Base-by-base conservation (phyloP, 2,888 invertebrate species). In the Cantharis rustica region DNA sequence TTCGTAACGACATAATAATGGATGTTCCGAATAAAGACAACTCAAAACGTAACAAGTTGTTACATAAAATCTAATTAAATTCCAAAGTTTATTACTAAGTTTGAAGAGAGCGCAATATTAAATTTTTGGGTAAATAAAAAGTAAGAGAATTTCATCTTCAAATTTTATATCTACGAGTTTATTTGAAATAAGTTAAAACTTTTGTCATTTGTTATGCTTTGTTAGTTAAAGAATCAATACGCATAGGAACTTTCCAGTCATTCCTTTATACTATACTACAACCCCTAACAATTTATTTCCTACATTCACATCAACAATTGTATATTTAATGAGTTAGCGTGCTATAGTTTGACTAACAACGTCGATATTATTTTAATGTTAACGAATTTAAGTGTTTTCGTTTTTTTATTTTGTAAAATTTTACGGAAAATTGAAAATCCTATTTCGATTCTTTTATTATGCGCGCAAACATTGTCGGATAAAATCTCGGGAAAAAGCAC, bases 401-500 rank as follows among this genome's bases (percentile, higher is more conserved):
- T 1, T 64, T 66, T 66, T 66, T 20, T 13, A 10, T 66, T 23
- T 17, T 5, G 17, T 20, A 66, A 66, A 66, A 47, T 47, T 47
- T 47, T 47, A n/a, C 9, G 2, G 1, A 47, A 47, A 47, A 47
- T 47, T 47, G 47, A 47, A 47, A 47, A 47, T 47, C 7, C 47
- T 7, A n/a, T 47, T 47, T 47, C 47, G 47, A 7, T 47, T 47
- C 47, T 47, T 47, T 47, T 47, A 72, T 75, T 72, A 69, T 69
- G 47, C 69, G 73, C 73, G 76, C 76, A 63, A 76, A 73, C 76
- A 66, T 68, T 70, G 73, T n/a, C 62, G 61, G 66, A 68, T 31
- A 73, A 71, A 73, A 74, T 74, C 77, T 71, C 73, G 23, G 66
- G 71, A 73, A 71, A 70, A 76, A 71, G 73, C 76, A 61, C 47